These are phyloP conservation scores for Caenorhabditis inopinata DNA, from an alignment of 1,140 invertebrate genomes.

Conservation along the genomic window DNA sequence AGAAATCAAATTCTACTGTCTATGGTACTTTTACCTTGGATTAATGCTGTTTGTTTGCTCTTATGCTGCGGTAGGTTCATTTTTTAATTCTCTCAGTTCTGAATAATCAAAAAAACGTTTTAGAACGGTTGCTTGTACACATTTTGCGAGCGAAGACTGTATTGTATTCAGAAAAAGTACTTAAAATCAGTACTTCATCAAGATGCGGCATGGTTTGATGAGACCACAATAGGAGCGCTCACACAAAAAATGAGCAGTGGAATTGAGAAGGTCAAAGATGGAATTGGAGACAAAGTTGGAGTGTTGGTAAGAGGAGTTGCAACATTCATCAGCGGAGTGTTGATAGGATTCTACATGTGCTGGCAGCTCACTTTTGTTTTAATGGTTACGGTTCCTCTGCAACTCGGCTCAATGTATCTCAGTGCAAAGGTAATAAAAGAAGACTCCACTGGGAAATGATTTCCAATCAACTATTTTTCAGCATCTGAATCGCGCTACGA, in stretches of 20 bases:
- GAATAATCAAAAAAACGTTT: background rate
- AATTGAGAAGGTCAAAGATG: slow-evolving; percentile 82
- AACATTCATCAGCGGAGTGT: slow-evolving; percentile 53
- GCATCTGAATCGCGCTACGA: slow-evolving; percentile 67
- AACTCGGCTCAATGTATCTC: slow-evolving; percentile 55
- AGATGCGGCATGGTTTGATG: slow-evolving; percentile 87
- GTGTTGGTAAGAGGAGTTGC: slow-evolving; percentile 73
- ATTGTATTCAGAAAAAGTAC: slow-evolving; percentile 75
- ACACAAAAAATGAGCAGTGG: slow-evolving; percentile 84
- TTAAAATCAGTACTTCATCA: slow-evolving; percentile 78
- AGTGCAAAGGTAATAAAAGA: slow-evolving; percentile 51
- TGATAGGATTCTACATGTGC: slow-evolving; percentile 52
- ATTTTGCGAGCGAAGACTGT: slow-evolving; percentile 72
- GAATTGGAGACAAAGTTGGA: slow-evolving; percentile 82
- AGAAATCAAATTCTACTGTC: slow-evolving; percentile 48
- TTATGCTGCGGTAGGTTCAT: slow-evolving; percentile 47
- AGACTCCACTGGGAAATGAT: no score
- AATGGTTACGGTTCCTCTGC: slow-evolving; percentile 55
- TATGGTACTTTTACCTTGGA: slow-evolving; percentile 48
- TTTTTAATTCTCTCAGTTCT: no score
- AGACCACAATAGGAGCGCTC: slow-evolving; percentile 81
- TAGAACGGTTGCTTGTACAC: slow-evolving; percentile 67
- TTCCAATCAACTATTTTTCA: slow-evolving; percentile 27
- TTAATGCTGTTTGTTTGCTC: slow-evolving; percentile 39
- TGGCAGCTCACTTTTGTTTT: slow-evolving; percentile 47